A percentile compares a stretch with the other conserved stretches of the same genome.
phyloP scores from a whole-genome alignment of 2,113 vertebrate genomes.

The Aegithalos caudatus region DNA sequence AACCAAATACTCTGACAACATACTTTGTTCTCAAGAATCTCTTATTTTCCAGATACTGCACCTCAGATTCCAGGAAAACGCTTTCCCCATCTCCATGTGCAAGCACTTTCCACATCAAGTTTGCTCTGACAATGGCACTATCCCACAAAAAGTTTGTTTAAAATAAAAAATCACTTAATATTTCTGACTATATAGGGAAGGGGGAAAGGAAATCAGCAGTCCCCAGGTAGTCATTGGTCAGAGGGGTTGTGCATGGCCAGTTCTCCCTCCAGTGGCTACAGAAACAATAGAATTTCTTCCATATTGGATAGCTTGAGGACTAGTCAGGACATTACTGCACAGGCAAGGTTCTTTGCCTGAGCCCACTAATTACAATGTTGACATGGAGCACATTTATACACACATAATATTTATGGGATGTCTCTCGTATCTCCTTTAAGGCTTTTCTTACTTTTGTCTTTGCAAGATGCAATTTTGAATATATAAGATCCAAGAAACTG shows the following conservation, averaged over 20 bases:
- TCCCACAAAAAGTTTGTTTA: not conserved
- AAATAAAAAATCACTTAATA: not conserved
- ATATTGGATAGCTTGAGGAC: not conserved
- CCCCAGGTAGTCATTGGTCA: not conserved
- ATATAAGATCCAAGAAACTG: not conserved
- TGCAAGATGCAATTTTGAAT: not conserved
- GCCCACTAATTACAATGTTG: accelerated
- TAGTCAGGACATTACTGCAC: not conserved
- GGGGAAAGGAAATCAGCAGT: not conserved
- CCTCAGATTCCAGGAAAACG: not conserved
- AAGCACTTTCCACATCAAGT: not conserved
- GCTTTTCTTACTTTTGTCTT: not conserved
- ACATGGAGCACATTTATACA: accelerated
- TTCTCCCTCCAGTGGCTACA: not conserved
- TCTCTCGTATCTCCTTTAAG: not conserved
- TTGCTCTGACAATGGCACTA: not conserved
- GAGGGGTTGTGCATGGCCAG: not conserved
- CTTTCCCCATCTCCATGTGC: not conserved
- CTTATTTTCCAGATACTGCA: not conserved
- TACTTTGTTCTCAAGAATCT: not conserved
- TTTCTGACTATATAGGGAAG: not conserved
- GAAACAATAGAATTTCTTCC: not conserved
- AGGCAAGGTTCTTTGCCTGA: not conserved
- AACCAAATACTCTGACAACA: not conserved
- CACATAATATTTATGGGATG: not conserved